Evolutionary conservation across 2,888 invertebrate genomes (phyloP), one percentile per base, ranked within the genome.

Genomic region (Agrotis segetum): DNA sequence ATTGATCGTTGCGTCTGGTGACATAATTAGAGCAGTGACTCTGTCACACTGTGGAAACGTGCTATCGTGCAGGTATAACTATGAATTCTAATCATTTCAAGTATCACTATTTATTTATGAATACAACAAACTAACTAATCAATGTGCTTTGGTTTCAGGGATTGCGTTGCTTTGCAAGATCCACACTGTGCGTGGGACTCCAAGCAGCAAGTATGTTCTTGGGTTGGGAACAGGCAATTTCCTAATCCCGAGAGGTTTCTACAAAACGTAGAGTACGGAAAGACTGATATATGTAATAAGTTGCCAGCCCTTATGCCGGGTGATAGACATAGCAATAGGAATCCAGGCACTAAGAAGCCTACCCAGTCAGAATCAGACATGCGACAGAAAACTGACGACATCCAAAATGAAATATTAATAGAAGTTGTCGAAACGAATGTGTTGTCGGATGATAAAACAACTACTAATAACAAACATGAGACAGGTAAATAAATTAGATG

Each of bases 101-200:
- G n/a, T 21, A 14, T 16, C 4, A 19, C 0, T 16, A 44, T 47
- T 47, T 34, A 62, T 11, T 19, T 34, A 46, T 50, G 14, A 1
- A 29, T 14, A 63, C 14, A 21, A 19, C n/a, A 53, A 52, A 53
- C 34, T 50, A 47, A 67, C 29, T 52, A 53, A 70, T 73, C 1
- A 17, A 34, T 60, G 19, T 63, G 0, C 44, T 69, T 69, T 77
- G 47, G 14, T 86, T 98, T 96, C 95, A 97, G 98, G 80, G 97
- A 98, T 85, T 99, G 99, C 93, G 97, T 99, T 5, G 97, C 97
- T 47, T 96, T 99, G 74, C 99, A 99, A 96, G 99, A 99, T 96
- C 99, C 99, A 0, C 99, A 99, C 92, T 99, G 99, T 94, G 99
- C 99, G 24, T 99, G 99, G 99, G 98, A 99, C 91, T 97, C 97